These are phyloP conservation scores for Gibbula magus DNA, from an alignment of 2,888 invertebrate species.

Conservation along the genomic window DNA sequence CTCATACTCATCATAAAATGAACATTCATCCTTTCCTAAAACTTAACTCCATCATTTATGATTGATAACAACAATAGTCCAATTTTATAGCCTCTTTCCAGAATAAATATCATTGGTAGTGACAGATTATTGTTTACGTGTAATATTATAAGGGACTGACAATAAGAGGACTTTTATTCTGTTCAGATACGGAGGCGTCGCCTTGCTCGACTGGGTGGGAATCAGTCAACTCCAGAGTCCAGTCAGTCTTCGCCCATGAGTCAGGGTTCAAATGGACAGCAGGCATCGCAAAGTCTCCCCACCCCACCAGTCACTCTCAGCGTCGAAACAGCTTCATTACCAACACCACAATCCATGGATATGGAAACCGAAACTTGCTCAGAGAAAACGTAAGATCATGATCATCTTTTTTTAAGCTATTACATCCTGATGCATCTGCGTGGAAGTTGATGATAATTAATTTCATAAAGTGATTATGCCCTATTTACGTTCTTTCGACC, in stretches of 20 bases:
- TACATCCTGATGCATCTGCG: no score
- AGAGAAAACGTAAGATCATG: background rate
- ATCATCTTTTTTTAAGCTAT: background rate
- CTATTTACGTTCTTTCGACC: no score
- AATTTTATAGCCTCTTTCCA: no score
- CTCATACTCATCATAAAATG: no score
- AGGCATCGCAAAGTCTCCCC: background rate
- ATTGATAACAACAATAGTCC: no score
- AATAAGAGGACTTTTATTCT: background rate
- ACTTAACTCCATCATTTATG: no score
- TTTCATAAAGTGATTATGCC: no score
- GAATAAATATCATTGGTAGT: no score
- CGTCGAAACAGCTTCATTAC: background rate
- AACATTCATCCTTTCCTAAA: no score
- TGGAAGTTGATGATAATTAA: no score
- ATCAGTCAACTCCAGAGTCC: conserved; percentile 22
- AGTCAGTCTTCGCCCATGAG: background rate
- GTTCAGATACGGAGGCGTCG: conserved; percentile 85
- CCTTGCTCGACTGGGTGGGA: conserved; percentile 83
- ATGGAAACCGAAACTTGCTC: conserved; percentile 5
- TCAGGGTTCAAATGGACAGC: background rate
- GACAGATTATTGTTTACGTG: no score
- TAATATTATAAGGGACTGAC: no score
- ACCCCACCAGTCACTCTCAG: background rate
- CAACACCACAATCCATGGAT: conserved; percentile 10